Base-by-base conservation (phyloP, 2,888 invertebrate genomes). In the Pheosia gnoma region DNA sequence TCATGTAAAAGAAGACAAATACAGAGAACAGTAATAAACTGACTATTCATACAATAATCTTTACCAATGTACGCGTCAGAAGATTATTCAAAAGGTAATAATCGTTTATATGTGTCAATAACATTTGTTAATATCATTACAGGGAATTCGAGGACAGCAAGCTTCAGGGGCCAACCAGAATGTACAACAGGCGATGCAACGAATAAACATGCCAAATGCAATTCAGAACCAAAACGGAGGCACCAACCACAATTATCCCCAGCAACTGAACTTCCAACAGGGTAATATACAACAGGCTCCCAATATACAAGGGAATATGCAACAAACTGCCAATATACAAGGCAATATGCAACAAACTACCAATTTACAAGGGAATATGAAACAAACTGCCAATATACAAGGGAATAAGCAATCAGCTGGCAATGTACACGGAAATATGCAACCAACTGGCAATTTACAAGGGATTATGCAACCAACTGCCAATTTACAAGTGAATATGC, bases 81-180 rank as follows among this genome's bases (percentile, higher is more conserved):
- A 4, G 8, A 25, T 25, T 25, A 25, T 25, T 25, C 25, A 25
- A 25, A 25, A 43, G 9, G 60, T 37, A 67, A 70, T 57, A 61
- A 64, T 60, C 60, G 61, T 52, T 58, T 63, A 54, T 66, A 59
- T 52, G 62, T 57, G 61, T 56, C 59, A 61, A 13, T 59, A 11
- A 47, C 47, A 47, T n/a, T 47, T 11, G 36, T 3, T 57, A 61
- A 9, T 66, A 7, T 60, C 58, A 77, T 81, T 62, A 9, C 78
- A 87, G 87, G 68, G 58, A 41, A 71, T 63, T 62, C 58, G 55
- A 60, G 81, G 81, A 37, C 84, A 84, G 51, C 80, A 79, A 65
- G 63, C 62, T 62, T 62, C 76, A 5, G 56, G 59, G 2, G 79
- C 68, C 62, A 79, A 72, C 66, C 77, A 78, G 70, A 79, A 77